phyloP scores from a whole-genome alignment of 2,888 invertebrate genomes.

The Dioctria rufipes region DNA sequence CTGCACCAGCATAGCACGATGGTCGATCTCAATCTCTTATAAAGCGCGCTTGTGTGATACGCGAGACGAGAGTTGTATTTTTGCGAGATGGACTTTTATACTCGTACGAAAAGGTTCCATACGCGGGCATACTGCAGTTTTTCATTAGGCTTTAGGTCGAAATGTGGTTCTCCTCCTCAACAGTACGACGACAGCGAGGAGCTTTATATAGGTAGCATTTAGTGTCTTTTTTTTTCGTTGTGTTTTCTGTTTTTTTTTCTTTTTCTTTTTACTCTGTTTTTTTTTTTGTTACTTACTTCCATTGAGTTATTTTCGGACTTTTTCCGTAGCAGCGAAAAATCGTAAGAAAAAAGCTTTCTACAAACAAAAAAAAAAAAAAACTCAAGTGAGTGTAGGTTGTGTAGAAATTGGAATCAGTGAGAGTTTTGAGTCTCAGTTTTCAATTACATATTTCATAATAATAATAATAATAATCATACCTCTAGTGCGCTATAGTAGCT shows the following conservation, averaged over 20 bases:
- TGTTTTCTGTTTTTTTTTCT: no score
- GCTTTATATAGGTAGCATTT: conserved; percentile 3
- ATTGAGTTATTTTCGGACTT: conserved; percentile 50
- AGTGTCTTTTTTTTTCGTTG: no score
- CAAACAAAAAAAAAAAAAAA: background rate
- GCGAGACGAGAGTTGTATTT: no score
- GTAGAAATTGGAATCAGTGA: background rate
- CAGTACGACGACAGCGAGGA: conserved; percentile 45
- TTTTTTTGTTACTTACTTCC: conserved; percentile 25
- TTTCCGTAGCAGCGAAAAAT: conserved; percentile 15
- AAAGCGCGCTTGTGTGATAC: no score
- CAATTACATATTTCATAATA: conserved; percentile 4
- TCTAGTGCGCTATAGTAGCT: no score
- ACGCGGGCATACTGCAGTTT: conserved; percentile 56
- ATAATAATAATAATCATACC: no score
- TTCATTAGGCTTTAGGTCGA: conserved; percentile 55
- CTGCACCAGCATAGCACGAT: conserved; percentile 14
- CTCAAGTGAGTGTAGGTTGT: no score
- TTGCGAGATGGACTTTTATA: background rate
- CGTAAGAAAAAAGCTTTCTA: conserved; percentile 18
- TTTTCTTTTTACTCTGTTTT: conserved; percentile 9
- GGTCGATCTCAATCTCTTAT: background rate
- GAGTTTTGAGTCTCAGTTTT: conserved; percentile 11
- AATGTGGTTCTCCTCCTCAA: conserved; percentile 51
- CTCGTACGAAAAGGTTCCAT: background rate